These are phyloP conservation scores for Oophaga sylvatica DNA, from an alignment of 2,797 vertebrate species.

Conservation along the genomic window DNA sequence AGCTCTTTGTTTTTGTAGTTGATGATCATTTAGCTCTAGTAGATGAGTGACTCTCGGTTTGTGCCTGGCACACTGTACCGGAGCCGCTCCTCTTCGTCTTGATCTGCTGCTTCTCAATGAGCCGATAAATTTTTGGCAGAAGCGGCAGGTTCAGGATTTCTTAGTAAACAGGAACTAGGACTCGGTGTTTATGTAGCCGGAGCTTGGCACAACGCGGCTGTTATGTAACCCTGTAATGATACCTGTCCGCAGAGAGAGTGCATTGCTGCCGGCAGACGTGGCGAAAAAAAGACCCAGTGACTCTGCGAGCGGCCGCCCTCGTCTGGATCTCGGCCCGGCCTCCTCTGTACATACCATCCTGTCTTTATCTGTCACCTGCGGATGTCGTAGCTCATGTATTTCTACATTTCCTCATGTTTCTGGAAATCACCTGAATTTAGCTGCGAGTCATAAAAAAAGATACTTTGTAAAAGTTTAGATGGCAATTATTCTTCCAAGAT, in stretches of 20 bases:
- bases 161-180: constrained; percentile 11
- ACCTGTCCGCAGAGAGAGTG: not conserved
- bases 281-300: not conserved
- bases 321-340: not conserved
- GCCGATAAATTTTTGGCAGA: not conserved
- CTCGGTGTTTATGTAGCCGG: not conserved
- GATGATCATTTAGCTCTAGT: no score
- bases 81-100: not conserved
- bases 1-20: no score
- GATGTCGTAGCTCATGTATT: not conserved
- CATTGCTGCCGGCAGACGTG: not conserved
- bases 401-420: not conserved
- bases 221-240: constrained; percentile 31
- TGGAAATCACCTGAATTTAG: constrained; percentile 8
- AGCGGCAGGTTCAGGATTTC: not conserved
- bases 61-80: not conserved
- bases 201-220: not conserved
- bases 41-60: no score
- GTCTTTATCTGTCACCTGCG: not conserved
- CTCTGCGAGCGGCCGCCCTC: not conserved
- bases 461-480: not conserved
- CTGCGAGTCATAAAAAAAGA: not conserved
- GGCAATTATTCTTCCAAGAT: not conserved
- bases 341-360: no score
- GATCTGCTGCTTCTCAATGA: not conserved